Evolutionary conservation across 2,888 invertebrate species (phyloP), one percentile per base, ranked within the genome.

Genomic region (Phortica okadai): DNA sequence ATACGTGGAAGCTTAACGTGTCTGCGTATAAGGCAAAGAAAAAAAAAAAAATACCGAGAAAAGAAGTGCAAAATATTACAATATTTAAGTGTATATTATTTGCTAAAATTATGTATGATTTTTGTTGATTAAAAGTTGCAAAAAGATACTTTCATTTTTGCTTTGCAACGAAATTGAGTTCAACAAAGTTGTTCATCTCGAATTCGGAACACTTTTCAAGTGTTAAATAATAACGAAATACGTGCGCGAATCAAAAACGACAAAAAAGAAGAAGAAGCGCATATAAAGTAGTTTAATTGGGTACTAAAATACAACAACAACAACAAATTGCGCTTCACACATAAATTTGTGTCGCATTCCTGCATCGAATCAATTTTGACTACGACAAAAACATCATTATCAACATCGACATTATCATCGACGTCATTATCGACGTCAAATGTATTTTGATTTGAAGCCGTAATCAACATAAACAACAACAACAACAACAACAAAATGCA

Each of bases 401-500:
- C 25, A 16, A 4, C 33, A 33, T 4, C 59, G 25, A 4, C 59
- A 21, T 62, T 25, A 25, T 25, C 62, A 59, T 8, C 54, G 6
- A 14, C 54, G n/a, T 14, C 54, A 54, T 54, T n/a, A 42, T 67
- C 50, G 21, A 21, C 21, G 74, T 78, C 78, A 77, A 82, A 82
- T 81, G 80, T 79, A 76, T 59, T 75, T 64, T 74, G 16, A 59
- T 25, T 50, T 33, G 33, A 44, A 73, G 11, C 33, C 11, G 10
- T 5, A 77, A 33, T 74, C n/a, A 41, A 54, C 45, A 66, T 50
- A 50, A 67, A 10, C 25, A 73, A 50, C 14, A 73, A 50, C 21
- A 72, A 72, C 70, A 72, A 54, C 25, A 73, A 74, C 59, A 25
- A 6, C 74, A 82, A 82, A 80, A 87, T 87, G 87, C 85, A 83